Percentiles rank a stretch among this genome's conserved stretches.
These are phyloP conservation scores for Orthonychiurus folsomi DNA, from an alignment of 2,888 invertebrate species.

Conservation along the genomic window DNA sequence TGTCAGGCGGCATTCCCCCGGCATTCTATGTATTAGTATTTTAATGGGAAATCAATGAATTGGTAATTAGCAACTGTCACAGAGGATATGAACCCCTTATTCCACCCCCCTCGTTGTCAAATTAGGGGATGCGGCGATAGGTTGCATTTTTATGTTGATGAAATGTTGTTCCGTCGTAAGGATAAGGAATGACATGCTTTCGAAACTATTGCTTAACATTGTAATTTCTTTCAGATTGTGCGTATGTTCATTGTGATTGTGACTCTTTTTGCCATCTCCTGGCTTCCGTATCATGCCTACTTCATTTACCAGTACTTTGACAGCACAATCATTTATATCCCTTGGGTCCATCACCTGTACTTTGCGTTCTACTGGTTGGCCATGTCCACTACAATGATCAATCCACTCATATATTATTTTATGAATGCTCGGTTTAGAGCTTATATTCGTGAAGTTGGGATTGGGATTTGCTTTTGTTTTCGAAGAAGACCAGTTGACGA, in stretches of 20 bases:
- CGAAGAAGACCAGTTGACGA: not conserved
- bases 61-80: no score
- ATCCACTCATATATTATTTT: conserved; percentile 85
- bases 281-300: conserved; percentile 76
- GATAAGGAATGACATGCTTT: no score
- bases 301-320: conserved; percentile 73
- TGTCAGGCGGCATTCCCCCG: no score
- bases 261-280: conserved; percentile 70
- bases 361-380: conserved; percentile 81
- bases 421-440: conserved; percentile 62
- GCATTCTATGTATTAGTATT: no score
- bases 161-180: no score
- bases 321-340: conserved; percentile 55
- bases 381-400: conserved; percentile 88
- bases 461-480: conserved; percentile 22
- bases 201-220: no score
- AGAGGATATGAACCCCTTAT: no score
- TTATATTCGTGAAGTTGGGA: conserved; percentile 29
- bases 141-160: no score
- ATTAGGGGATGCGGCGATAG: no score
- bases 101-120: no score
- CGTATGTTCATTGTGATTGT: conserved; percentile 83
- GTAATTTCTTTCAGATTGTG: conserved; percentile 72
- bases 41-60: no score
- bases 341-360: conserved; percentile 74